Percentiles rank a stretch among this genome's conserved stretches.
Conservation (phyloP, 1,140 invertebrate genomes). For the Limonius californicus region DNA sequence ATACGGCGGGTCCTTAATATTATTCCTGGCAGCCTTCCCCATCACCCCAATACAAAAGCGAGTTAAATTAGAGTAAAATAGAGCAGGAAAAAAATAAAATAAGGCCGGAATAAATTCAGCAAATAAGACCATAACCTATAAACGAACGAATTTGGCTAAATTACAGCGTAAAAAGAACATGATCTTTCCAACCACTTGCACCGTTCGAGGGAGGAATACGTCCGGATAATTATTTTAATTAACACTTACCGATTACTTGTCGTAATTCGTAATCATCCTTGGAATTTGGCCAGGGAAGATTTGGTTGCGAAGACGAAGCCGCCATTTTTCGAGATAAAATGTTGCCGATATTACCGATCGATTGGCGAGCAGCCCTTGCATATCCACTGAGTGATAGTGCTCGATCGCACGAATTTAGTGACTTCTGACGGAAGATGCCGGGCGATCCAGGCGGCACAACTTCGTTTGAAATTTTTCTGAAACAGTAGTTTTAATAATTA, state of each 20-base stretch:
- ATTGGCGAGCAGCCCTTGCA: constrained; percentile 49
- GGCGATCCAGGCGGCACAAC: constrained; percentile 59
- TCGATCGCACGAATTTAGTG: constrained; percentile 45
- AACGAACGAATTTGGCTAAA: neutral
- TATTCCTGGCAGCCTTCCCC: neutral
- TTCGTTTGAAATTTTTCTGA: constrained; percentile 40
- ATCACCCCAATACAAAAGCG: neutral
- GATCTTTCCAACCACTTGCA: no score
- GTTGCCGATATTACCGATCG: constrained; percentile 54
- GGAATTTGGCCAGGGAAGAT: constrained; percentile 81
- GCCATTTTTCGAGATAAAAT: constrained; percentile 69
- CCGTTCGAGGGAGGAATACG: neutral
- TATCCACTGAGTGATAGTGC: constrained; percentile 43
- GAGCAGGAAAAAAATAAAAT: neutral
- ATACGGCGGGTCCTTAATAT: neutral
- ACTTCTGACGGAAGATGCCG: constrained; percentile 63
- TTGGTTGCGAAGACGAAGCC: constrained; percentile 56
- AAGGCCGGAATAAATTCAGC: neutral
- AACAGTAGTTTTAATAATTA: constrained; percentile 15
- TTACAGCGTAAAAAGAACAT: neutral
- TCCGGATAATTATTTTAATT: neutral
- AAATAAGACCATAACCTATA: constrained; percentile 15
- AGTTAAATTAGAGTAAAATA: neutral
- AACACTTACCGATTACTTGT: constrained; percentile 78
- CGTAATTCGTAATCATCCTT: constrained; percentile 92